Evolutionary conservation across 2,888 invertebrate species (phyloP), one percentile per base, ranked within the genome.

Genomic region (Willowsia nigromaculata): DNA sequence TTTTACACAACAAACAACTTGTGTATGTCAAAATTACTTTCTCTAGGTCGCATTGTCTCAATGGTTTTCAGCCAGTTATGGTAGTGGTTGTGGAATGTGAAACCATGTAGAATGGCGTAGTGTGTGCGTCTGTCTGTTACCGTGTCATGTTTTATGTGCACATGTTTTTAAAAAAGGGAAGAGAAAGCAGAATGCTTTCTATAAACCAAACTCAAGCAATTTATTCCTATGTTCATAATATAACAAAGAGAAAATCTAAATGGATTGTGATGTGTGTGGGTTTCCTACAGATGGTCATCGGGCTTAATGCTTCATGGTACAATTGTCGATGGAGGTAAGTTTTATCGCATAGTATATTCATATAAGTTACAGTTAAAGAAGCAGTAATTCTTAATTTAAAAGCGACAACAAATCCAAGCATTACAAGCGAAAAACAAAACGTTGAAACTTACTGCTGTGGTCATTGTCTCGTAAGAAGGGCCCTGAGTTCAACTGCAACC

Each of bases 221-320:
- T 13, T 25, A 22, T 71, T 37, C 22, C 68, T 22, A 25, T 56
- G 1, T 15, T 33, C 37, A 13, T 18, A 40, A 9, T 30, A 62
- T 22, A 11, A 9, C 30, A 33, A 50, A 22, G 53, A 11, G 13
- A 1, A 30, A 76, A 50, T 76, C 50, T 50, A 59, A 80, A 80
- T 80, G 80, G 40, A 80, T 59, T 80, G 80, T 80, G 80, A 80
- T 80, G 56, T 33, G 78, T 80, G 80, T 59, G 80, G 83, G 47
- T 89, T 85, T 78, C 47, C 37, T 89, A 89, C 89, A 97, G 97
- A 94, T 97, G 97, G 97, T 97, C 97, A 15, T 97, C 97, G 93
- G 97, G 97, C 3, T 95, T 97, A 84, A 94, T 97, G 90, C 97
- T 97, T 93, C 97, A 97, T 93, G 97, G 97, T 93, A 97, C 97